Conservation (phyloP, 2,888 invertebrate species). For the Agrochola litura region DNA sequence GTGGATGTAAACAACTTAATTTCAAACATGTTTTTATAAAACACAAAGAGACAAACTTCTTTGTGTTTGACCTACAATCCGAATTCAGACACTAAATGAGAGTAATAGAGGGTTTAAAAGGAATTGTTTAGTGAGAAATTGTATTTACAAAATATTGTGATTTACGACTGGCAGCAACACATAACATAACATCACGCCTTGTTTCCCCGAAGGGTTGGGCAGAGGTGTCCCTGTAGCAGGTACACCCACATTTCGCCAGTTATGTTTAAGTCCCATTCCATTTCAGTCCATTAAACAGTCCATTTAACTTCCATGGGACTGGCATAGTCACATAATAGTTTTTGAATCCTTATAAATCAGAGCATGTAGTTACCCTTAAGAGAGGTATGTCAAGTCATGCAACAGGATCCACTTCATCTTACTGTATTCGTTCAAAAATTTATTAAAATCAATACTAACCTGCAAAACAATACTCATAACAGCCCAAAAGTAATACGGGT, state of each 20-base stretch:
- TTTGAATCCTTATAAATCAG: neutral
- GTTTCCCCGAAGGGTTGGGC: too few relatives aligned
- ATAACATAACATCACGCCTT: too few relatives aligned
- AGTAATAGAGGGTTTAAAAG: neutral
- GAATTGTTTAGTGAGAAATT: neutral
- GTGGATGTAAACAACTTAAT: slow-evolving; percentile 20
- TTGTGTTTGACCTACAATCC: too few relatives aligned
- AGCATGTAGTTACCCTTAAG: neutral
- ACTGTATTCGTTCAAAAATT: neutral
- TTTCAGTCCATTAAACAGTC: too few relatives aligned
- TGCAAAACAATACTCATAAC: slow-evolving; percentile 99
- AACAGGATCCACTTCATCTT: neutral
- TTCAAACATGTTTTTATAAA: neutral
- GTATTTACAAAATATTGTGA: neutral
- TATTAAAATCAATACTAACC: slow-evolving; percentile 85
- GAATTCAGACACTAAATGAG: neutral
- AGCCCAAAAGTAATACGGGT: slow-evolving; percentile 99
- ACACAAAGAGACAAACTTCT: too few relatives aligned
- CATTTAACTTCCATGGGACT: neutral
- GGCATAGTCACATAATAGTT: neutral
- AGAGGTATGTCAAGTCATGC: neutral
- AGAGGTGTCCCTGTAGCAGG: too few relatives aligned
- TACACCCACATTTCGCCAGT: too few relatives aligned
- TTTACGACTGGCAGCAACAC: neutral
- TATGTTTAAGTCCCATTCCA: too few relatives aligned